phyloP scores from a whole-genome alignment of 2,888 invertebrate genomes.

The Crematogaster levior region DNA sequence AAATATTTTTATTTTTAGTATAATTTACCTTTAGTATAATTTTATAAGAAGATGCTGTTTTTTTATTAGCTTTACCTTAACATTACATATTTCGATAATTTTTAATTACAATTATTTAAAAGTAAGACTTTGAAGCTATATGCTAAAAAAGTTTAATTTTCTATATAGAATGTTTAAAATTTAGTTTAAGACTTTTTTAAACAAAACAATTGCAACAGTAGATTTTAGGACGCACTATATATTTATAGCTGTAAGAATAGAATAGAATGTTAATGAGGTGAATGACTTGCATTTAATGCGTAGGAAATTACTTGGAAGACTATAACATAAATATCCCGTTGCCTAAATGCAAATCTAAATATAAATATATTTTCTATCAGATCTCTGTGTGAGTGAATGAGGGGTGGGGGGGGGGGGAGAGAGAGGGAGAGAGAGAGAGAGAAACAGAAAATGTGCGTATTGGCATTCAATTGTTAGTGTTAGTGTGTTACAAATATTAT shows the following conservation, averaged over 20 bases:
- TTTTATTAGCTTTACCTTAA: neutral
- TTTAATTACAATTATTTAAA: neutral
- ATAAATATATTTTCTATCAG: neutral
- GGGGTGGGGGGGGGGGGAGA: no score
- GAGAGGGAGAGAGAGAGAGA: no score
- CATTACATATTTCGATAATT: neutral
- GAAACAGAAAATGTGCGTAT: no score
- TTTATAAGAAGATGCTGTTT: neutral
- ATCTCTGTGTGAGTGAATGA: neutral
- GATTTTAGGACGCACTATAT: neutral
- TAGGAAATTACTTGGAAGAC: neutral
- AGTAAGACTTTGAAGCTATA: neutral
- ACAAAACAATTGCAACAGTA: neutral
- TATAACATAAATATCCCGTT: neutral
- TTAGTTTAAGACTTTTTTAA: neutral
- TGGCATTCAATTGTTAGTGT: neutral
- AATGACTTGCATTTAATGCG: neutral
- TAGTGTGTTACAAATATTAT: constrained; percentile 6
- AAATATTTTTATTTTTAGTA: neutral
- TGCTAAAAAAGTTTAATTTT: neutral
- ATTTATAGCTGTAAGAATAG: neutral
- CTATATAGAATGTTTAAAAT: neutral
- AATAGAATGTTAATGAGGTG: neutral
- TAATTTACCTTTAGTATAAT: no score
- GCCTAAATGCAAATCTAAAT: neutral